Conservation (phyloP, 2,888 invertebrate genomes). For the Cantharis lateralis region DNA sequence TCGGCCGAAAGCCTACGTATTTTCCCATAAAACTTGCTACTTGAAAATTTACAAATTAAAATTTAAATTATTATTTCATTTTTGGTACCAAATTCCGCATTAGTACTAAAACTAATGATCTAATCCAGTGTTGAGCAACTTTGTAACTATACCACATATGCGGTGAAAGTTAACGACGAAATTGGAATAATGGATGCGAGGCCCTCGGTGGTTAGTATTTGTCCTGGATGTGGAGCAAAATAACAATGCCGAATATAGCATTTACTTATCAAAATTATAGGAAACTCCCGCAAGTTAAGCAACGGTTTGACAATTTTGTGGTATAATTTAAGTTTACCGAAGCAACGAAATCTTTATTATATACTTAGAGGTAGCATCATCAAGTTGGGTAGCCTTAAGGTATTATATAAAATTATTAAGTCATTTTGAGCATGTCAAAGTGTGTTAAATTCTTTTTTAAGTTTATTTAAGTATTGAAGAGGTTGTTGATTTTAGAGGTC, state of each 20-base stretch:
- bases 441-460: not conserved
- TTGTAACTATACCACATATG: no score
- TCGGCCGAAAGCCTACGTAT: slow-evolving; percentile 3
- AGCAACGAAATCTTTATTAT: not conserved
- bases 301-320: not conserved
- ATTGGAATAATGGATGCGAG: no score
- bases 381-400: not conserved
- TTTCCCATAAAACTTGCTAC: not conserved
- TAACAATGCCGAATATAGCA: not conserved
- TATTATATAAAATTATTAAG: not conserved
- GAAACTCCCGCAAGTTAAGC: not conserved
- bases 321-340: not conserved
- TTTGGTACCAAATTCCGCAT: not conserved
- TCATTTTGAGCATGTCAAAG: not conserved
- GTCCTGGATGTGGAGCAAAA: not conserved
- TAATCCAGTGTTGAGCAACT: no score
- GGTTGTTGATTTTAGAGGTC: not conserved
- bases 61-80: not conserved
- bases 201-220: no score
- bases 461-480: not conserved
- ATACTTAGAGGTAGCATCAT: not conserved
- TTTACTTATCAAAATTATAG: not conserved
- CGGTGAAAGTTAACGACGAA: no score
- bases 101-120: no score
- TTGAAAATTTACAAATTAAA: not conserved